These are phyloP conservation scores for Ips nitidus DNA, from an alignment of 1,140 invertebrate species.

Conservation along the genomic window DNA sequence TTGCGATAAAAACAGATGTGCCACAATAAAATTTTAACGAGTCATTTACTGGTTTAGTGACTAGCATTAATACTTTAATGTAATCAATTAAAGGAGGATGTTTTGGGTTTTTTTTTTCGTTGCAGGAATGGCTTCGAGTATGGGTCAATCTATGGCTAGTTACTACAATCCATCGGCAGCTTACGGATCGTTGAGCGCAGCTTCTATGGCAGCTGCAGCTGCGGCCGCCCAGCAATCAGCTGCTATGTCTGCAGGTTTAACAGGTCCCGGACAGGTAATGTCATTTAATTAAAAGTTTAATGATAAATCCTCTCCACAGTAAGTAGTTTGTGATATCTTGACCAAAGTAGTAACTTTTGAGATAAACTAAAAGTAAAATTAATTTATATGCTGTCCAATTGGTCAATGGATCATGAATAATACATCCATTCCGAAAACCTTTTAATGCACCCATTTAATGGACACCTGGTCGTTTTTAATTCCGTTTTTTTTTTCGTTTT, in stretches of 20 bases:
- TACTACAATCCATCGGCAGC: constrained; percentile 66
- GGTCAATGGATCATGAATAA: constrained; percentile 26
- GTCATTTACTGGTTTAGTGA: too few species aligned
- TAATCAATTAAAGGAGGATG: too few species aligned
- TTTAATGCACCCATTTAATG: constrained; percentile 30
- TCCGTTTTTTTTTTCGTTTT: constrained; percentile 16
- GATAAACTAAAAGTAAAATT: too few species aligned
- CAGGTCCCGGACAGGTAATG: constrained; percentile 60
- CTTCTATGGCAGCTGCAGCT: constrained; percentile 65
- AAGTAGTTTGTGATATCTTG: too few species aligned
- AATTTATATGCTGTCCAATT: neutral
- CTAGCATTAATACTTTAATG: too few species aligned
- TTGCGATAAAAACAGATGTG: too few species aligned
- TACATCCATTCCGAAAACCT: constrained; percentile 33
- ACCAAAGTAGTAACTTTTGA: too few species aligned
- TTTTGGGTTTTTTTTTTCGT: constrained; percentile 22
- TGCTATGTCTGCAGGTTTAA: constrained; percentile 62
- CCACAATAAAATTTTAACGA: too few species aligned
- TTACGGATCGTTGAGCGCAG: constrained; percentile 63
- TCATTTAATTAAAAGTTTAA: too few species aligned
- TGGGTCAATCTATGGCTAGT: constrained; percentile 63
- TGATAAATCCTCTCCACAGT: too few species aligned
- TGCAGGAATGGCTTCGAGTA: constrained; percentile 62
- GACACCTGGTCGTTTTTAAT: constrained; percentile 29
- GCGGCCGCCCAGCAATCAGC: constrained; percentile 64